Evolutionary conservation across 2,888 invertebrate genomes (phyloP), one percentile per base, ranked within the genome.

Genomic region (Sminthurides aquaticus): DNA sequence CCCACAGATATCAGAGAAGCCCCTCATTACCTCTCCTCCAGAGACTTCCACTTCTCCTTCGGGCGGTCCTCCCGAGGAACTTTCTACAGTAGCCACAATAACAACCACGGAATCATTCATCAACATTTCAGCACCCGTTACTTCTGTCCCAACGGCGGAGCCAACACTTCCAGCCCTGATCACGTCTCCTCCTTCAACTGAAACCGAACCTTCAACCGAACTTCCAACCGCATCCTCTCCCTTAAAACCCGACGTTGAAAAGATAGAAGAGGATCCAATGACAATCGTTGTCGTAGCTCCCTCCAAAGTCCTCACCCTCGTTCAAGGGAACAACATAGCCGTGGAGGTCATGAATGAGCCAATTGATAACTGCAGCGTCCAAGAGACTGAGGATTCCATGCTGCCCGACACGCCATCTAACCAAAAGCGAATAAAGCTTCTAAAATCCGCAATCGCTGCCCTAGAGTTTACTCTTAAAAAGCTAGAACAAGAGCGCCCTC

Each of bases 311-410:
- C 52, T 52, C 22, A 52, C 52, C 5, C 52, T 52, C 15, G 52
- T 52, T 5, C 52, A 52, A 20, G 52, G 52, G 3, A 52, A 8
- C 5, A 52, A 52, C 20, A 52, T 52, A 5, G 8, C 52, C 20
- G 52, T 52, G 20, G 52, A 52, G 22, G 52, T 52, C 15, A 52
- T 52, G 52, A 52, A 52, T 20, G 52, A 52, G 52, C 52, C 52
- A 5, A 52, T 52, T 22, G 20, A 52, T 8, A 52, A 8, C 20
- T 52, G 52, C 52, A 52, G 20, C 20, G 8, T 15, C 15, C 52
- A 52, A 52, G 52, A 52, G 5, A 52, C 52, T 5, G 20, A 52
- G 20, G 43, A 34, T 11, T 34, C 43, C 43, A 34, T 34, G 43
- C 8, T 34, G 43, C 22, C 52, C 52, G 52, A 52, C 52, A 15